Evolutionary conservation across 2,888 invertebrate species (phyloP), one percentile per base, ranked within the genome.

Genomic region (Syrphus vitripennis): DNA sequence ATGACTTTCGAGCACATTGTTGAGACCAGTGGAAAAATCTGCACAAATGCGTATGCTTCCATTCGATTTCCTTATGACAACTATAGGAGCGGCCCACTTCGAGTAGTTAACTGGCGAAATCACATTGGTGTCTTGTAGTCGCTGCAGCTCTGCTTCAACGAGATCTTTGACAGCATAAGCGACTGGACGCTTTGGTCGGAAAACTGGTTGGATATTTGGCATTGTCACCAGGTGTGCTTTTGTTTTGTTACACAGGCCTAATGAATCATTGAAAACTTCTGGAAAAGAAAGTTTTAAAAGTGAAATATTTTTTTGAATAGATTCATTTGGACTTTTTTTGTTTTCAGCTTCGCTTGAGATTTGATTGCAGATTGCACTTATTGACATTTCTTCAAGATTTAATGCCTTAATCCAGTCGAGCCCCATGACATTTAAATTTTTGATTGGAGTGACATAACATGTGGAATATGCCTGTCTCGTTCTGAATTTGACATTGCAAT

Each of bases 41-140:
- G 75, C 84, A 19, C 87, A 88, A 19, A 88, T 77, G 6, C 88
- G 70, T 19, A 88, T 75, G 24, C 45, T 45, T 5, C 88, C 88
- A 24, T 81, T 83, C 29, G 77, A 3, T 70, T 88, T 88, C 45
- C 53, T 71, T 12, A 88, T 83, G 16, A 87, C 88, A 4, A 88
- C 87, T 26, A 88, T 84, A 24, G 88, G 88, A 34, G 88, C 87
- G 86, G 86, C 88, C 87, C 88, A 89, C 24, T 88, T 74, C 2
- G 88, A 88, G 37, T 79, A 87, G 26, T 87, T 82, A 4, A 88
- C 86, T 50, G 87, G 87, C 19, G 82, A 65, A 57, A 89, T 88
- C n/a, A n/a, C n/a, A n/a, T n/a, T n/a, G n/a, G 19, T 37, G 37
- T 14, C 10, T 37, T 14, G 82, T 12, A 88, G 72, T 31, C 88